These are phyloP conservation scores for Mormyrops boulengeri DNA, from an alignment of 2,797 vertebrate genomes.

Conservation along the genomic window DNA sequence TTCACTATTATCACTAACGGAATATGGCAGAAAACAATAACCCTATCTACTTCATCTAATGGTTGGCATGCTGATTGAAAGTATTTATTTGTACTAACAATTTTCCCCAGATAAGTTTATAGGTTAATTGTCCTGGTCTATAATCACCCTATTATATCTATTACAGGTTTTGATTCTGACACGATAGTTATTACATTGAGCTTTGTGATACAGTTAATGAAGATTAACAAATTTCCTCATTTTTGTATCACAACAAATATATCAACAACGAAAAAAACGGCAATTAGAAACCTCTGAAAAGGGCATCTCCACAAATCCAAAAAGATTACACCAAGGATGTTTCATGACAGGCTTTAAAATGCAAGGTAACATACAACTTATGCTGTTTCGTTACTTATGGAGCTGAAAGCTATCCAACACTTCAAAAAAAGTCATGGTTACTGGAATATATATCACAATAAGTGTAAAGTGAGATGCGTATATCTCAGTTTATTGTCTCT, in stretches of 20 bases:
- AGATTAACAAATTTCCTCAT: background rate
- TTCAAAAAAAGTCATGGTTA: background rate
- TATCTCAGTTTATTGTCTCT: slow-evolving; percentile 1
- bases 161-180: background rate
- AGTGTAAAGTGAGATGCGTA: background rate
- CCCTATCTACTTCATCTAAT: background rate
- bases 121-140: background rate
- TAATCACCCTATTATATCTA: background rate
- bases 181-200: background rate
- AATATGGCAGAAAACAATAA: background rate
- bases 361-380: background rate
- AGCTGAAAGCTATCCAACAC: background rate
- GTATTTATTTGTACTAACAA: background rate
- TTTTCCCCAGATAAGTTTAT: background rate
- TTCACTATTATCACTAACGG: background rate
- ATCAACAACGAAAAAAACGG: background rate
- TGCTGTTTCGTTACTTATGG: background rate
- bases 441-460: background rate
- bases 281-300: background rate
- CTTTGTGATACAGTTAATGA: background rate
- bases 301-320: background rate
- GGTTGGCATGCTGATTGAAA: background rate
- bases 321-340: background rate
- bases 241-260: background rate
- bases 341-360: background rate